phyloP scores from a whole-genome alignment of 2,797 vertebrate genomes.

The Catamblyrhynchus diadema region DNA sequence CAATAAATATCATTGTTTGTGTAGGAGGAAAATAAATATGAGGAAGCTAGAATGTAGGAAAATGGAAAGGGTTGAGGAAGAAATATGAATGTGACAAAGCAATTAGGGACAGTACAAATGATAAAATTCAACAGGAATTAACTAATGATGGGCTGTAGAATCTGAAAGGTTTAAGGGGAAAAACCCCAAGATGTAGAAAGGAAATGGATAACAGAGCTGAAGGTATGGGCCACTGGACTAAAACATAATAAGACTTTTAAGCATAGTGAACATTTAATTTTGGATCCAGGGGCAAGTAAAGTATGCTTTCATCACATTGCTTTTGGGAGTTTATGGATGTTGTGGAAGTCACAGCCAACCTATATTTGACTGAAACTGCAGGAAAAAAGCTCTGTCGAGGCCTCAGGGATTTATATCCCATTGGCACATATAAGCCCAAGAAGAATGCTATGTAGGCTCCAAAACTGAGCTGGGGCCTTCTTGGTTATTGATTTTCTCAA shows the following conservation, averaged over 20 bases:
- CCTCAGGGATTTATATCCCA: neutral
- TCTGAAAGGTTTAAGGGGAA: neutral
- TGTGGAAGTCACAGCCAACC: neutral
- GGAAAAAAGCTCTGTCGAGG: neutral
- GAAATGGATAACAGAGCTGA: neutral
- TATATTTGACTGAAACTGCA: neutral
- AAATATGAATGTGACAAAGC: constrained; percentile 12
- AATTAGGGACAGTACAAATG: neutral
- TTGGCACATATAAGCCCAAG: neutral
- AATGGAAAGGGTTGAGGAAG: constrained; percentile 15
- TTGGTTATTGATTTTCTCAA: neutral
- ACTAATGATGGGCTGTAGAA: neutral
- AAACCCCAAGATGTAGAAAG: neutral
- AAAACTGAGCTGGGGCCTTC: neutral
- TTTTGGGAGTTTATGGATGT: neutral
- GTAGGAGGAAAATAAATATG: constrained; percentile 9
- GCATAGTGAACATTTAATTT: neutral
- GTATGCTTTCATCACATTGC: neutral
- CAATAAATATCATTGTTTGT: constrained; percentile 58
- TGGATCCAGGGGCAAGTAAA: neutral
- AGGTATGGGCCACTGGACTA: neutral
- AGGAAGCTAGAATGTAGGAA: neutral
- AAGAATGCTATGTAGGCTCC: neutral
- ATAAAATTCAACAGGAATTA: constrained; percentile 41
- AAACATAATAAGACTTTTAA: neutral